Conservation (phyloP, 2,797 vertebrate species). For the Cyclopterus lumpus region DNA sequence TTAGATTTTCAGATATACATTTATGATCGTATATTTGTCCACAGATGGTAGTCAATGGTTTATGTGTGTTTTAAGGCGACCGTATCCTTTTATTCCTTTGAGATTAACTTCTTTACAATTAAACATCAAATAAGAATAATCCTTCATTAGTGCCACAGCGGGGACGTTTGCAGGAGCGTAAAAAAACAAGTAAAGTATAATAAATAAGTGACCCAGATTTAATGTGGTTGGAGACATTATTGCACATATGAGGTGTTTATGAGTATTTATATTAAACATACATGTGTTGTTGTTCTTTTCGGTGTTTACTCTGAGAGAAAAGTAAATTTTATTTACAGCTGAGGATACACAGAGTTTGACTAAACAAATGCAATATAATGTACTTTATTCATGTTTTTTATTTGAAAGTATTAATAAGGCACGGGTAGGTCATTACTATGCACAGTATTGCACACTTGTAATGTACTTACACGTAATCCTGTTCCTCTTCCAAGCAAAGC, state of each 20-base stretch:
- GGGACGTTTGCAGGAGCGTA: too few species aligned
- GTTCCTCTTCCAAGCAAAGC: slow-evolving; percentile 22
- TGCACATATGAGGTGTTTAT: too few species aligned
- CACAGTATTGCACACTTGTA: too few species aligned
- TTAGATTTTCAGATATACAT: neutral
- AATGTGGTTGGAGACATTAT: too few species aligned
- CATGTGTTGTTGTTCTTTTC: neutral
- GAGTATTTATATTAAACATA: too few species aligned
- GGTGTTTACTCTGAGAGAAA: neutral
- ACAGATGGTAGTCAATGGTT: neutral
- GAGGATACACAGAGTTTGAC: neutral
- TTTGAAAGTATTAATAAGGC: neutral
- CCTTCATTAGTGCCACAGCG: too few species aligned
- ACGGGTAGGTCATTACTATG: neutral
- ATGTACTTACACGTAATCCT: slow-evolving; percentile 27
- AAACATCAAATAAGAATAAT: too few species aligned
- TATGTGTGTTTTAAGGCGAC: neutral
- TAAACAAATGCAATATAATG: neutral
- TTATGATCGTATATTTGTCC: neutral
- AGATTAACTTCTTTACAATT: neutral
- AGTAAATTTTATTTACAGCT: neutral
- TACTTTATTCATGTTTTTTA: neutral
- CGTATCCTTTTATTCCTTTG: too few species aligned
- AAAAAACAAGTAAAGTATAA: too few species aligned
- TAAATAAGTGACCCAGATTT: too few species aligned